Percentiles rank a stretch among this genome's conserved stretches.
phyloP scores from a whole-genome alignment of 2,113 vertebrate species.

The Grantiella picta region DNA sequence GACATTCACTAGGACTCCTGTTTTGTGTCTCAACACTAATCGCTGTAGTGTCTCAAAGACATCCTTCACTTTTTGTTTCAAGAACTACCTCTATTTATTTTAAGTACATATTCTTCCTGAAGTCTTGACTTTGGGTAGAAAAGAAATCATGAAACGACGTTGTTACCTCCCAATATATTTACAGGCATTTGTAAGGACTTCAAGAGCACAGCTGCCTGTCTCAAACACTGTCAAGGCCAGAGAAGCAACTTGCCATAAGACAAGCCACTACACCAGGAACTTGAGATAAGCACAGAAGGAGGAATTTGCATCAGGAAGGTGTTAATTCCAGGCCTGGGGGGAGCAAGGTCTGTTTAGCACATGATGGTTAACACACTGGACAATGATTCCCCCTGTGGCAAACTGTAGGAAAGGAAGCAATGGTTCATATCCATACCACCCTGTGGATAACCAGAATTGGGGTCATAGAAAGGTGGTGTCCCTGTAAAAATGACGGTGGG shows the following conservation, averaged over 20 bases:
- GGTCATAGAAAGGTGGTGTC: fast-evolving
- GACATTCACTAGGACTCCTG: background rate
- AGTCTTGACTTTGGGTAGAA: background rate
- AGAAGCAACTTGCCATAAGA: background rate
- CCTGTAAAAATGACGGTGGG: fast-evolving
- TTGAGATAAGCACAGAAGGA: background rate
- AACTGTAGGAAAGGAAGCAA: background rate
- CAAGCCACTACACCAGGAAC: background rate
- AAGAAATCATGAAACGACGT: background rate
- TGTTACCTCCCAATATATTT: background rate
- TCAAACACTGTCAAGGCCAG: background rate
- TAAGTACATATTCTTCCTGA: background rate
- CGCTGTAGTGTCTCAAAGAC: background rate
- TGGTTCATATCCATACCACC: background rate
- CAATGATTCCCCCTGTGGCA: background rate
- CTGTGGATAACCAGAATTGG: background rate
- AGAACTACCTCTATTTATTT: background rate
- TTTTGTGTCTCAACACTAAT: background rate
- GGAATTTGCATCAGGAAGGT: background rate
- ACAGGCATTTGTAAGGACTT: background rate
- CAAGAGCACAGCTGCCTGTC: background rate
- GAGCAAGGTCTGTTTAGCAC: background rate
- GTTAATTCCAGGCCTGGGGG: background rate
- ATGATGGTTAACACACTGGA: background rate
- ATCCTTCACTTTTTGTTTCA: background rate